Evolutionary conservation across 2,888 invertebrate species (phyloP), one percentile per base, ranked within the genome.

Genomic region (Cotesia congregata): DNA sequence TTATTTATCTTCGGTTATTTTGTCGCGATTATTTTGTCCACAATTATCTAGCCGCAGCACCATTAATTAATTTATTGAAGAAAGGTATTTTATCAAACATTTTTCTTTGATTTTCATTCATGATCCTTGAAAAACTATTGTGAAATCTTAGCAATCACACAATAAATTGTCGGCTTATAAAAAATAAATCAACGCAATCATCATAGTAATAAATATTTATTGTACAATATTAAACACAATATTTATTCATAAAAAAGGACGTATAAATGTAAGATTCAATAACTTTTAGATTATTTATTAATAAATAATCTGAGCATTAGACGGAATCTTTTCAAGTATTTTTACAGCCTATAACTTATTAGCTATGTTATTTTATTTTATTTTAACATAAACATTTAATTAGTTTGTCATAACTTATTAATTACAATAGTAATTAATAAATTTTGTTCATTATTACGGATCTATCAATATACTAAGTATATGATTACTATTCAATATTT

Each of bases 121-220:
- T 30, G 3, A 30, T 30, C 30, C 30, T 30, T 30, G 30, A 30
- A 30, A 30, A 30, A 30, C 3, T 30, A 30, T 30, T 30, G 3
- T 30, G 3, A 30, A 30, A 30, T 30, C 30, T 30, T 3, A 30
- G 3, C 30, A 30, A 30, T 3, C 30, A 30, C 2, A 20, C 30
- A 30, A 30, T 30, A 30, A 30, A 30, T 30, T 30, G 30, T 30
- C 30, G 30, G 9, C 4, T 30, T 30, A 30, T 30, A 41, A 62
- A 72, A 30, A 72, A 72, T 62, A 72, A 72, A 72, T 20, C 62
- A 72, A 61, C 20, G 20, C 38, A 71, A 59, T 62, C 39, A 61
- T 40, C 6, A 39, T 20, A 72, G 40, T 60, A 62, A 72, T 30
- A 60, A 38, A n/a, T 72, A 50, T 72, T 72, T 72, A 20, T 41